Evolutionary conservation across 2,113 vertebrate genomes (phyloP).

Genomic region (Camelus bactrianus): DNA sequence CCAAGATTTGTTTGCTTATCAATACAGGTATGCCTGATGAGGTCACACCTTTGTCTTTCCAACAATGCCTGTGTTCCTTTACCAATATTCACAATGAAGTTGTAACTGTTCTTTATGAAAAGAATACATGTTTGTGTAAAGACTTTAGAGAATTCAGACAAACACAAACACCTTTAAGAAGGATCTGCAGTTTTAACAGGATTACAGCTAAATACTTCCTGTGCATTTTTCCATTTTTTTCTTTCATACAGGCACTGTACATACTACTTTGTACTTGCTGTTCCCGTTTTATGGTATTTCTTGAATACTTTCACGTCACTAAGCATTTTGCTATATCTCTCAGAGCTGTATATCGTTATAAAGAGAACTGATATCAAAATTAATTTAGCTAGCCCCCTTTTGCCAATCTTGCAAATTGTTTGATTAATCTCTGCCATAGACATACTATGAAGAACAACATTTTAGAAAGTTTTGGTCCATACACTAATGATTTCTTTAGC

Average conservation of each 20-base stretch:
- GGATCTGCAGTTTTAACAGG: not conserved
- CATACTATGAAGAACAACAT: not conserved
- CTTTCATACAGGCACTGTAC: not conserved
- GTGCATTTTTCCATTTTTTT: not conserved
- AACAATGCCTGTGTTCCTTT: not conserved
- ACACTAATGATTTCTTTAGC: not conserved
- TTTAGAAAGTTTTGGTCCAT: not conserved
- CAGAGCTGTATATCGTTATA: not conserved
- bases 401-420: not conserved
- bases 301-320: not conserved
- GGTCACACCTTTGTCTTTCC: not conserved
- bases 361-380: not conserved
- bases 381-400: not conserved
- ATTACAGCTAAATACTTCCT: not conserved
- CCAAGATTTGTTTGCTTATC: not conserved
- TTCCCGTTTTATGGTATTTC: not conserved
- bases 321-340: not conserved
- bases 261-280: not conserved
- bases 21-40: not conserved
- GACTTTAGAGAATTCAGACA: conserved; percentile 9
- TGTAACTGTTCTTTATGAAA: not conserved
- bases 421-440: conserved; percentile 22
- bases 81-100: not conserved
- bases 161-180: not conserved
- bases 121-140: not conserved